Percentiles rank a stretch among this genome's conserved stretches.
Evolutionary conservation across 2,888 invertebrate species (phyloP).

Genomic region (Thereva nobilitata): DNA sequence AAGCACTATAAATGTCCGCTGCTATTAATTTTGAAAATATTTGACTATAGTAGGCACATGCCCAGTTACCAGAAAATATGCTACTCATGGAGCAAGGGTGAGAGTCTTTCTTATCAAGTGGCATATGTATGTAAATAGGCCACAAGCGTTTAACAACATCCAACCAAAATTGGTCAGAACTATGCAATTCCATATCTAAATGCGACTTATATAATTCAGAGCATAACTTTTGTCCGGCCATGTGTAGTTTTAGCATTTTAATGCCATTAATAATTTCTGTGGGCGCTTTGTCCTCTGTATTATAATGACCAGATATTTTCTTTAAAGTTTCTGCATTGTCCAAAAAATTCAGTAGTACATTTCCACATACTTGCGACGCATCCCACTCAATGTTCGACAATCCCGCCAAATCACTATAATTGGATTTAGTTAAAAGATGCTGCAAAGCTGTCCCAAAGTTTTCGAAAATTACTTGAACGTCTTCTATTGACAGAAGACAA

Average conservation of each 20-base stretch:
- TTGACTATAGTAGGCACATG: slow-evolving; percentile 82
- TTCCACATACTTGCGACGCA: slow-evolving; percentile 79
- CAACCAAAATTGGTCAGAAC: slow-evolving; percentile 79
- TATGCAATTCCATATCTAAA: slow-evolving; percentile 81
- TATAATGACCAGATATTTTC: slow-evolving; percentile 74
- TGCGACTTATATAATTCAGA: slow-evolving; percentile 79
- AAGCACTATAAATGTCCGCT: slow-evolving; percentile 86
- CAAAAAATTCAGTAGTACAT: slow-evolving; percentile 82
- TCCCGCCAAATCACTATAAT: slow-evolving; percentile 84
- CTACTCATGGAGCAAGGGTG: slow-evolving; percentile 84
- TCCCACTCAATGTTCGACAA: slow-evolving; percentile 92
- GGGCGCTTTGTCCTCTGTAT: slow-evolving; percentile 73
- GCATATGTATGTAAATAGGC: slow-evolving; percentile 78
- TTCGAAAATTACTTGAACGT: slow-evolving; percentile 76
- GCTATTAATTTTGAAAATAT: slow-evolving; percentile 89
- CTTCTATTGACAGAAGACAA: slow-evolving; percentile 73
- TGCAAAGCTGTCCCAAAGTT: slow-evolving; percentile 89
- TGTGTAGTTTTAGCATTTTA: slow-evolving; percentile 68
- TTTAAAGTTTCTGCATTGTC: slow-evolving; percentile 66
- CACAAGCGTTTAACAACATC: slow-evolving; percentile 77
- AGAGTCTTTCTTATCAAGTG: slow-evolving; percentile 76
- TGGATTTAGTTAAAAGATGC: slow-evolving; percentile 79
- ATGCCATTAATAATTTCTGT: slow-evolving; percentile 68
- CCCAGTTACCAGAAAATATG: slow-evolving; percentile 82
- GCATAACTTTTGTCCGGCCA: slow-evolving; percentile 80